phyloP scores from a whole-genome alignment of 1,140 invertebrate species.

The Zaprionus taronus region DNA sequence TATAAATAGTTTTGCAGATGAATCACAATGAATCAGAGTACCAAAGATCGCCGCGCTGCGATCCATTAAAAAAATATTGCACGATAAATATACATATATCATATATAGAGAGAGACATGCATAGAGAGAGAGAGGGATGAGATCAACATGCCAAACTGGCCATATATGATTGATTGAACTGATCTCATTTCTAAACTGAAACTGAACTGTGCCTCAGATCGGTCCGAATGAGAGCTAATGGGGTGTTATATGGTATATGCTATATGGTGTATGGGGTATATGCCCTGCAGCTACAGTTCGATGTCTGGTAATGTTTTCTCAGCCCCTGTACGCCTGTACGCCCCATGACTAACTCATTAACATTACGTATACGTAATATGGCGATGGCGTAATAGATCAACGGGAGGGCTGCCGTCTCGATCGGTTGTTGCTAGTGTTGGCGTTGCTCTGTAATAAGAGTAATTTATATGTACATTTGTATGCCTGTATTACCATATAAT shows the following conservation, averaged over 20 bases:
- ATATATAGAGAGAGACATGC: not conserved
- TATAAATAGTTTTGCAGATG: not conserved
- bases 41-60: not conserved
- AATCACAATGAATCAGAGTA: constrained; percentile 7
- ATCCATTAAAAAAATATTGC: not conserved
- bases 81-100: not conserved
- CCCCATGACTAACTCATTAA: constrained; percentile 56
- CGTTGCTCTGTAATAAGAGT: constrained; percentile 67
- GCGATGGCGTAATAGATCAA: constrained; percentile 77
- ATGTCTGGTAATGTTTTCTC: not conserved
- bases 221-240: constrained; percentile 7
- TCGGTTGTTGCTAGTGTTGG: constrained; percentile 32
- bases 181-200: constrained; percentile 6
- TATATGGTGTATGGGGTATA: not conserved
- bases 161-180: constrained; percentile 3
- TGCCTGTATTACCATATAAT: constrained; percentile 81
- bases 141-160: constrained; percentile 26
- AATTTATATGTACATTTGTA: constrained; percentile 81
- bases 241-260: constrained; percentile 2
- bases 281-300: not conserved
- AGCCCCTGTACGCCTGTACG: constrained; percentile 8
- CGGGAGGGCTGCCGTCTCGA: constrained; percentile 52
- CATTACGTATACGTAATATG: constrained; percentile 50
- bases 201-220: constrained; percentile 11
- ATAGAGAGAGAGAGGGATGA: constrained; percentile 14